phyloP scores from a whole-genome alignment of 2,888 invertebrate species.

The Andrena haemorrhoa region DNA sequence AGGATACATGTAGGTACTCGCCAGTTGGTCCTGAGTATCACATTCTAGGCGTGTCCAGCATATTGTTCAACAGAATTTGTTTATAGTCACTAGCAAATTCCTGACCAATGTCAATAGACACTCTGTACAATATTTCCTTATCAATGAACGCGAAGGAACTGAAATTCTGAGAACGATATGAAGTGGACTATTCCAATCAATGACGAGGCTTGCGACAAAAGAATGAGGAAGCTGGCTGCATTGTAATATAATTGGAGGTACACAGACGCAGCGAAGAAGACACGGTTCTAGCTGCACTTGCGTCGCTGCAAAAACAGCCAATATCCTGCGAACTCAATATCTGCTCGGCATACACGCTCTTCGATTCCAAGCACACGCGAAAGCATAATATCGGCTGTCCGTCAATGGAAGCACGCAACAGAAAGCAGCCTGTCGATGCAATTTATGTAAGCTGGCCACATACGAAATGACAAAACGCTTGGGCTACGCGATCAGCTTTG shows the following conservation, averaged over 20 bases:
- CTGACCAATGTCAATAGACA: too few species aligned
- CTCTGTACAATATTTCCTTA: too few species aligned
- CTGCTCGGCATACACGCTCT: constrained; percentile 24
- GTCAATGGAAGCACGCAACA: constrained; percentile 40
- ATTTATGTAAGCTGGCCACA: constrained; percentile 40
- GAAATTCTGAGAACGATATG: not conserved
- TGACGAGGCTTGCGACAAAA: not conserved
- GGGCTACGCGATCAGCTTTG: constrained; percentile 21
- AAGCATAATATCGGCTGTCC: constrained; percentile 45
- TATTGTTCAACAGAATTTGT: too few species aligned
- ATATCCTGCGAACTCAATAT: constrained; percentile 22
- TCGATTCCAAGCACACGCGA: constrained; percentile 12
- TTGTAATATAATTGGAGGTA: not conserved
- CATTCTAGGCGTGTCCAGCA: too few species aligned
- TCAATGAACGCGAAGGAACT: too few species aligned
- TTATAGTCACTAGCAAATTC: too few species aligned
- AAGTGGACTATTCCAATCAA: too few species aligned
- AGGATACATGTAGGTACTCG: not conserved
- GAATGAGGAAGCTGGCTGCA: not conserved
- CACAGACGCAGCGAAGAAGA: not conserved
- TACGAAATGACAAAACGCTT: constrained; percentile 38
- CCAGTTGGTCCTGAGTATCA: not conserved
- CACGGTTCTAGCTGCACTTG: not conserved
- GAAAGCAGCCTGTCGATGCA: constrained; percentile 22
- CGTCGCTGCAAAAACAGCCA: not conserved